A percentile compares a stretch with the other conserved stretches of the same genome.
Evolutionary conservation across 2,113 vertebrate species (phyloP).

Genomic region (Poecile atricapillus): DNA sequence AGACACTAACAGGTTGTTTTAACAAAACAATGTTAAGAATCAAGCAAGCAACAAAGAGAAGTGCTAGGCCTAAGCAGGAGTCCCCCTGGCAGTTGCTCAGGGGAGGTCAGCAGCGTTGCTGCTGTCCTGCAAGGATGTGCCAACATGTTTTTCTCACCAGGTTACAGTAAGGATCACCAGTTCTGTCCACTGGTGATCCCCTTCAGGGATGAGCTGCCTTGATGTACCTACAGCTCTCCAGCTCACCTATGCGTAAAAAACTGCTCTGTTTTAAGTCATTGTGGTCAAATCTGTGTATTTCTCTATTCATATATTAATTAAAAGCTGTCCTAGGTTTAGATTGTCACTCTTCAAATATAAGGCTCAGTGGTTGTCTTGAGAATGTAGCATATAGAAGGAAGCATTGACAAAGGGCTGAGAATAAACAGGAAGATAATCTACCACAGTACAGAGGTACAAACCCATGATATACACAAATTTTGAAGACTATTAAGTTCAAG

Average conservation of each 20-base stretch:
- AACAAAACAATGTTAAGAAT: not conserved
- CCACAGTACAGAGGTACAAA: not conserved
- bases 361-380: not conserved
- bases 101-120: not conserved
- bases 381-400: not conserved
- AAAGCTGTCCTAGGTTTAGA: not conserved
- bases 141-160: not conserved
- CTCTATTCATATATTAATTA: not conserved
- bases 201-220: not conserved
- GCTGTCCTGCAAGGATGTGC: not conserved
- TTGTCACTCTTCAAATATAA: not conserved
- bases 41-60: not conserved
- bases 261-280: not conserved
- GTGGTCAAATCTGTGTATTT: not conserved
- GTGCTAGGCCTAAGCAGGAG: not conserved
- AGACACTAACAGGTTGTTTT: not conserved
- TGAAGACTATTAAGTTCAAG: not conserved
- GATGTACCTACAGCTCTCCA: not conserved
- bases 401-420: not conserved
- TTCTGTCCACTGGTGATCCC: not conserved
- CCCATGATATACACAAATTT: not conserved
- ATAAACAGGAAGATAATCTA: not conserved
- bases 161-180: not conserved
- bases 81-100: rapidly evolving
- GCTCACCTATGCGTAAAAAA: not conserved